Evolutionary conservation across 2,797 vertebrate species (phyloP), one percentile per base, ranked within the genome.

Genomic region (Hephaestus fuliginosus): DNA sequence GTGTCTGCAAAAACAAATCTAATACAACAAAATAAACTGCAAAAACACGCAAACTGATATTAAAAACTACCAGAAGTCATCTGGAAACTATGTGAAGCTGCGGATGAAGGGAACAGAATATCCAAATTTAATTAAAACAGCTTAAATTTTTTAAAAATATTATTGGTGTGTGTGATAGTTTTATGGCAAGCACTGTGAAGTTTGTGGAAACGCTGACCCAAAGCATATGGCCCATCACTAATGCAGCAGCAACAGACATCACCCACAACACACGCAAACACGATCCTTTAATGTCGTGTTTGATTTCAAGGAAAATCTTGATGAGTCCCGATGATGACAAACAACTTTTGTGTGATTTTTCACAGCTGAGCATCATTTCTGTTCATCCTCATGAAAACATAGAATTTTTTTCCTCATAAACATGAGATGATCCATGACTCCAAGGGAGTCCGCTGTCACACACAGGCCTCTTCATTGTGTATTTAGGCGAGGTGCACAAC

Each of bases 301-400:
- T 14, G 39, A 80, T 72, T 61, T 69, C 56, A 33, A 22, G 25
- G 2, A 61, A 49, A 48, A 22, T 61, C 1, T 9, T 52, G n/a
- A 74, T 18, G 43, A 70, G 30, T 39, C 13, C 13, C 4, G 2
- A 7, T 18, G 22, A 72, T 44, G 44, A 82, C 30, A 30, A 11
- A 14, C 5, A 1, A 51, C 22, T 76, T 68, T 69, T 25, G 10
- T 41, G 2, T 65, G 15, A 28, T 80, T 74, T 70, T 71, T 75
- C 56, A 71, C 76, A 77, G 67, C 30, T 64, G 73, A 74, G 76
- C 75, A 36, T 73, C 25, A 44, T 79, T 82, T 78, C 15, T 68
- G 2, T 52, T 56, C 46, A 64, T 41, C 12, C 5, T 48, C 44
- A 51, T 14, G 33, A 28, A 74, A 76, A 70, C 3, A 6, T 4